phyloP scores from a whole-genome alignment of 1,140 invertebrate genomes.

The Campoletis sonorensis region DNA sequence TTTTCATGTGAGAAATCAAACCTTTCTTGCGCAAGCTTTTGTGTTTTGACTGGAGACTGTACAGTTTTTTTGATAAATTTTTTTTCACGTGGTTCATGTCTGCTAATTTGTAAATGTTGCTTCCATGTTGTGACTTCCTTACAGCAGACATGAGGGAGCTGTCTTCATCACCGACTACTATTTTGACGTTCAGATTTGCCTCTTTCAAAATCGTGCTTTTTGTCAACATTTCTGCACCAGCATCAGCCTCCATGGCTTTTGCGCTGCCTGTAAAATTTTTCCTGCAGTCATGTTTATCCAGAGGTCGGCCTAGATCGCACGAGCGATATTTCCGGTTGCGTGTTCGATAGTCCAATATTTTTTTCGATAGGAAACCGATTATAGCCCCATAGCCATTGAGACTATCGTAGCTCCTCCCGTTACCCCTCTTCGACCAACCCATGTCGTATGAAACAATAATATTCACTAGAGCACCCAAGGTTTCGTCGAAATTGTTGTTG shows the following conservation, averaged over 20 bases:
- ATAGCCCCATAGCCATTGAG: too few species aligned
- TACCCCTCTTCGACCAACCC: too few species aligned
- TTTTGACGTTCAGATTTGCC: slow-evolving; percentile 44
- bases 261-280: slow-evolving; percentile 53
- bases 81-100: slow-evolving; percentile 57
- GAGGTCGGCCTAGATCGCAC: slow-evolving; percentile 43
- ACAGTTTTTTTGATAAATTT: slow-evolving; percentile 53
- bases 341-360: slow-evolving; percentile 18
- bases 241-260: too few species aligned
- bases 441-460: slow-evolving; percentile 19
- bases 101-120: slow-evolving; percentile 51
- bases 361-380: too few species aligned
- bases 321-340: slow-evolving; percentile 37
- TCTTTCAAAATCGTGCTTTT: slow-evolving; percentile 52
- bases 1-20: slow-evolving; percentile 51
- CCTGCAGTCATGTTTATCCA: slow-evolving; percentile 51
- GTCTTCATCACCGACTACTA: slow-evolving; percentile 56
- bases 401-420: too few species aligned
- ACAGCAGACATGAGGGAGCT: slow-evolving; percentile 49
- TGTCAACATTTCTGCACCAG: slow-evolving; percentile 51
- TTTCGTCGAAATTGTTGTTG: slow-evolving; percentile 20
- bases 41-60: slow-evolving; percentile 36
- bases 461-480: background rate
- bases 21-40: slow-evolving; percentile 50
- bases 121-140: slow-evolving; percentile 32